Conservation (phyloP, 1,140 invertebrate genomes). For the Hycleus phaleratus region DNA sequence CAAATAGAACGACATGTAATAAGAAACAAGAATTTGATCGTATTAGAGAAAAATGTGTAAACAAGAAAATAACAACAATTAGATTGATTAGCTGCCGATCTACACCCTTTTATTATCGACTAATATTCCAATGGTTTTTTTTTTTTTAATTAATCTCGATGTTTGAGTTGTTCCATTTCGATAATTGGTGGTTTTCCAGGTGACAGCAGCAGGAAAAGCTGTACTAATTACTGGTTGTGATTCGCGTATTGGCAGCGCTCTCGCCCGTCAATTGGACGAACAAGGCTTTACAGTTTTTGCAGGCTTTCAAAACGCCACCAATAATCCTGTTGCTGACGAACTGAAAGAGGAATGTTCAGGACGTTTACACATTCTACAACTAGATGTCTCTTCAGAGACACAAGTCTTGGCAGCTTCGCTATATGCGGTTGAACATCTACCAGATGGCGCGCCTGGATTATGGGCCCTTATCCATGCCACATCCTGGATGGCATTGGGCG, state of each 20-base stretch:
- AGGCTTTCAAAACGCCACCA: slow-evolving; percentile 58
- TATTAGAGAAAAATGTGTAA: background rate
- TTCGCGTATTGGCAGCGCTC: slow-evolving; percentile 63
- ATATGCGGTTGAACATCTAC: slow-evolving; percentile 67
- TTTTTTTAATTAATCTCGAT: background rate
- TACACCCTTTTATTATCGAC: background rate
- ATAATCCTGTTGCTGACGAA: slow-evolving; percentile 55
- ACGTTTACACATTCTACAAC: slow-evolving; percentile 61
- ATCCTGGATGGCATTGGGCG: slow-evolving; percentile 77
- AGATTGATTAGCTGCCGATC: background rate
- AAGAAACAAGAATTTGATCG: background rate
- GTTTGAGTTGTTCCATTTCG: background rate
- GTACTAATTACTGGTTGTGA: slow-evolving; percentile 81
- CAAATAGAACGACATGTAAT: background rate
- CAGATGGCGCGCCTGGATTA: slow-evolving; percentile 66
- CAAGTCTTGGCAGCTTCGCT: slow-evolving; percentile 66
- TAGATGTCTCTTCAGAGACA: slow-evolving; percentile 67
- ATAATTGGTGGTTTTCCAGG: slow-evolving; percentile 43
- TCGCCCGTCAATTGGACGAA: slow-evolving; percentile 68
- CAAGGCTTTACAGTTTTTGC: slow-evolving; percentile 77
- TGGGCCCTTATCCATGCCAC: slow-evolving; percentile 89
- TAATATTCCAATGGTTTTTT: background rate
- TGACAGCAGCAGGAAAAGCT: slow-evolving; percentile 68
- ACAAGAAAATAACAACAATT: background rate
- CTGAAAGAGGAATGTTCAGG: slow-evolving; percentile 67